Evolutionary conservation across 2,888 invertebrate species (phyloP).

Genomic region (Eueremaeus valkanovi): DNA sequence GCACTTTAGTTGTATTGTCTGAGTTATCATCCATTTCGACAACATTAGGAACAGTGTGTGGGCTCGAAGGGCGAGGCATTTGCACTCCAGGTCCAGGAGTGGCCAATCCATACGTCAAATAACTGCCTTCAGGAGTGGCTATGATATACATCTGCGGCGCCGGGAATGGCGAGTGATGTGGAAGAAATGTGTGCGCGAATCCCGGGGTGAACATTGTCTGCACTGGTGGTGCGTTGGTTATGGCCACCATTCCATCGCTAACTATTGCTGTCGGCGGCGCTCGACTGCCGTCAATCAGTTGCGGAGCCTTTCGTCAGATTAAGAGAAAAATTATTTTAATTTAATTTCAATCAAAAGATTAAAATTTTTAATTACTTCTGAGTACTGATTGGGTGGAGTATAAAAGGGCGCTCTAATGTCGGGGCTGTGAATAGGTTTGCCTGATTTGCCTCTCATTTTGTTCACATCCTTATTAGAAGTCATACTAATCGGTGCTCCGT

Average conservation of each 20-base stretch:
- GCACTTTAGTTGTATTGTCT: slow-evolving; percentile 3
- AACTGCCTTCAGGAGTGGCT: slow-evolving; percentile 7
- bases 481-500: neutral
- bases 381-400: neutral
- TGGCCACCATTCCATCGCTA: neutral
- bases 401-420: slow-evolving; percentile 15
- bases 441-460: neutral
- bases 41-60: slow-evolving; percentile 19
- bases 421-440: slow-evolving; percentile 9
- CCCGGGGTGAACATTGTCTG: slow-evolving; percentile 11
- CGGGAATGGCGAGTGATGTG: slow-evolving; percentile 19
- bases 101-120: slow-evolving; percentile 20
- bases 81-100: neutral
- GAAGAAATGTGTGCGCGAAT: slow-evolving; percentile 1
- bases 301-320: neutral
- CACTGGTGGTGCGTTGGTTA: neutral
- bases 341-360: neutral
- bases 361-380: slow-evolving; percentile 12
- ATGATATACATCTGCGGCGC: slow-evolving; percentile 12
- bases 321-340: neutral
- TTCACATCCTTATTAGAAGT: neutral
- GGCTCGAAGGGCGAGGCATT: slow-evolving; percentile 5
- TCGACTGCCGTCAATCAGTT: slow-evolving; percentile 12
- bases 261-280: slow-evolving; percentile 1
- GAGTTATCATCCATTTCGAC: neutral